phyloP scores from a whole-genome alignment of 2,113 vertebrate genomes.

The Platichthys flesus region DNA sequence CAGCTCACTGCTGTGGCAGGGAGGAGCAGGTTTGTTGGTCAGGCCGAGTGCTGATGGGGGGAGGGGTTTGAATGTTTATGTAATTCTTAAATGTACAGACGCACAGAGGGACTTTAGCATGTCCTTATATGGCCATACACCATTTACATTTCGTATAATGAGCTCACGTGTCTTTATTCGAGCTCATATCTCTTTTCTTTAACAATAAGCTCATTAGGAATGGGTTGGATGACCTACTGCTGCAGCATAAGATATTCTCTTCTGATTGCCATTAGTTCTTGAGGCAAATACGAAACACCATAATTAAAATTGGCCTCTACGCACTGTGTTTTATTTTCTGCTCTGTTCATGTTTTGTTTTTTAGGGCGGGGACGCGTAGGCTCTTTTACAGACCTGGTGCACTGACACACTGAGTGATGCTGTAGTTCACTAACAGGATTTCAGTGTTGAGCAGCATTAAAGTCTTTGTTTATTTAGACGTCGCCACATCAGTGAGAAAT shows the following conservation, averaged over 20 bases:
- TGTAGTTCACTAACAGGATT: conserved; percentile 42
- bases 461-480: conserved; percentile 45
- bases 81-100: neutral
- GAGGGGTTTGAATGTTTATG: conserved; percentile 20
- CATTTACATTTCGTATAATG: conserved; percentile 18
- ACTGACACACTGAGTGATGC: conserved; percentile 37
- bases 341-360: conserved; percentile 18
- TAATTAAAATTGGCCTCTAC: conserved; percentile 43
- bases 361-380: neutral
- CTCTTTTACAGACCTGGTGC: conserved; percentile 8
- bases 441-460: conserved; percentile 24
- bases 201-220: conserved; percentile 50
- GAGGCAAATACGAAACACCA: conserved; percentile 36
- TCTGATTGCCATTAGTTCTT: conserved; percentile 45
- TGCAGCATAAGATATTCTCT: conserved; percentile 35
- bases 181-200: conserved; percentile 42
- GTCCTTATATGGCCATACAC: neutral
- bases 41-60: conserved; percentile 16
- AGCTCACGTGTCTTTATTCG: conserved; percentile 11
- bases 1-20: conserved; percentile 37
- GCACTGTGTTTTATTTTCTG: conserved; percentile 17
- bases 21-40: conserved; percentile 34
- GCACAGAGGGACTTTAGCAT: conserved; percentile 9
- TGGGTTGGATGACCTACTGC: conserved; percentile 8
- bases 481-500: conserved; percentile 20